These are phyloP conservation scores for Abrostola triplasia DNA, from an alignment of 2,888 invertebrate genomes.

Conservation along the genomic window DNA sequence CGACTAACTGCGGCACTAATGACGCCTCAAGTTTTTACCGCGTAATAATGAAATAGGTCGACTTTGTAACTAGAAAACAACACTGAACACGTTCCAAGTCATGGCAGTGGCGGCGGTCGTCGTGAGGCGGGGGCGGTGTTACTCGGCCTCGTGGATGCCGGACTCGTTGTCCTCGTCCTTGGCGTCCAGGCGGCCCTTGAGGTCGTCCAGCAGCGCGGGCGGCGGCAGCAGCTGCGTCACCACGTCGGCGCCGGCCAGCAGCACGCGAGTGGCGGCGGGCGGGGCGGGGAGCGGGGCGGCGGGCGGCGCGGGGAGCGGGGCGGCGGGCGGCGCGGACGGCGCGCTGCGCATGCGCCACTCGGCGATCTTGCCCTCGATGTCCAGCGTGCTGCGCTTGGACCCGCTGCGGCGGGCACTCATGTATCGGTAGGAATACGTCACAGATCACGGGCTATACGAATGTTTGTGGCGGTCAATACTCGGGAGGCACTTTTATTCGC, in stretches of 20 bases:
- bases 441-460: too few relatives aligned
- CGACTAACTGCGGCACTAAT: too few relatives aligned
- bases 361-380: slow-evolving; percentile 86
- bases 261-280: slow-evolving; percentile 54
- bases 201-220: slow-evolving; percentile 80
- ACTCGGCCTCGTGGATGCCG: slow-evolving; percentile 84
- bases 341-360: slow-evolving; percentile 78
- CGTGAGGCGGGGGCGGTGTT: slow-evolving; percentile 37
- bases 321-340: slow-evolving; percentile 55
- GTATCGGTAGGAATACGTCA: slow-evolving; percentile 13
- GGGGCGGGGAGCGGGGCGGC: slow-evolving; percentile 19
- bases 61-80: too few relatives aligned
- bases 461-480: too few relatives aligned
- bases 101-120: not conserved
- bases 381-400: slow-evolving; percentile 85
- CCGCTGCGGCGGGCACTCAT: slow-evolving; percentile 71
- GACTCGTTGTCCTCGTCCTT: slow-evolving; percentile 85
- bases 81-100: not conserved
- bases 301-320: slow-evolving; percentile 16
- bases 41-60: too few relatives aligned
- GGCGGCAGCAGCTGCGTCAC: slow-evolving; percentile 77
- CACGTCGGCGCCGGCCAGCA: slow-evolving; percentile 76
- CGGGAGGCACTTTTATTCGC: too few relatives aligned
- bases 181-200: slow-evolving; percentile 79
- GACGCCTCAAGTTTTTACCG: too few relatives aligned